These are phyloP conservation scores for Myoxocephalus aenaeus DNA, from an alignment of 2,797 vertebrate species.

Conservation along the genomic window DNA sequence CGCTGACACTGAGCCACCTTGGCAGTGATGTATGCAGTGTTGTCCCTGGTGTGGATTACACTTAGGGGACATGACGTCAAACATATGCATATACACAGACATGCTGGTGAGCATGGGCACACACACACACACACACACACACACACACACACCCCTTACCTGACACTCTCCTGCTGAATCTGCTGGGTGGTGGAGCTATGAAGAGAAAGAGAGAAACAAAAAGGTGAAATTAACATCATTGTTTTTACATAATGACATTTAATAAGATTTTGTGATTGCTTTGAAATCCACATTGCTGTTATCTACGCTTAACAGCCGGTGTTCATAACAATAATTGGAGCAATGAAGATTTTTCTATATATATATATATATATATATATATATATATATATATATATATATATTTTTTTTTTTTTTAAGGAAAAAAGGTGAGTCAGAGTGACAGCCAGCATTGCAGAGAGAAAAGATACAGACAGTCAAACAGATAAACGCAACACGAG, in stretches of 20 bases:
- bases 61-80: conserved; percentile 77
- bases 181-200: conserved; percentile 91
- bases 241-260: conserved; percentile 41
- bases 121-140: no score
- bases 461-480: conserved; percentile 3
- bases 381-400: no score
- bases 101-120: neutral
- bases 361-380: no score
- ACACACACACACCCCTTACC: conserved; percentile 80
- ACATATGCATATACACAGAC: conserved; percentile 24
- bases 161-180: conserved; percentile 96
- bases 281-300: conserved; percentile 25
- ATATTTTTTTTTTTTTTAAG: neutral
- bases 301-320: conserved; percentile 10
- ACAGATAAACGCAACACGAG: conserved; percentile 24
- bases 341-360: conserved; percentile 1
- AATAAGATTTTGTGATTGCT: conserved; percentile 32
- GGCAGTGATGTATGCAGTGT: conserved; percentile 49
- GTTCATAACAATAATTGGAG: conserved; percentile 2
- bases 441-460: conserved; percentile 10
- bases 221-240: conserved; percentile 38
- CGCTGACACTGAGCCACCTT: conserved; percentile 37
- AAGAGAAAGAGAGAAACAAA: conserved; percentile 57
- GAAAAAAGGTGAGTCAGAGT: conserved; percentile 14
- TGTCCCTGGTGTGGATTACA: conserved; percentile 60